Evolutionary conservation across 1,140 invertebrate genomes (phyloP), one percentile per base, ranked within the genome.

Genomic region (Megathymus violae): DNA sequence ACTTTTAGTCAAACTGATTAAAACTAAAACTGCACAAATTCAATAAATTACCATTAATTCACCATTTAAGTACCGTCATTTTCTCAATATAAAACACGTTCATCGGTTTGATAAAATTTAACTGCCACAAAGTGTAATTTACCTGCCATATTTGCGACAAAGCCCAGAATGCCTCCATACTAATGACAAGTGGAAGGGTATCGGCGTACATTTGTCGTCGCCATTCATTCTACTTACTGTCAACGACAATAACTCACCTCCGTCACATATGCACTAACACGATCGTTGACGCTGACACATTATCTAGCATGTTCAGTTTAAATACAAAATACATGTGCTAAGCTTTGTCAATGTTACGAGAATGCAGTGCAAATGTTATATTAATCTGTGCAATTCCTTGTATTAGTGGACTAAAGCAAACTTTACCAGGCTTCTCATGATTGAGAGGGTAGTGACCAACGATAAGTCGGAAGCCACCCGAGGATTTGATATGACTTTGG

Each of bases 161-260:
- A 38, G 13, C 16, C 27, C 38, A 16, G 27, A 56, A 56, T 25
- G 41, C 13, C 38, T 56, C 22, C 19, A 5, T 47, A 17, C n/a
- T 34, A 17, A 56, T 56, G 51, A 56, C 36, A 54, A 54, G 51
- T 54, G 22, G 22, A 7, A 19, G 38, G 36, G 60, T 52, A 34
- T 51, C 25, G 40, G 47, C 40, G 47, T 25, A 43, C 40, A 62
- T 62, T 62, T 62, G 48, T 62, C 47, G 40, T 27, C 40, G 48
- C 25, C 40, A 52, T 62, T 25, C 13, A 27, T 62, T 51, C 34
- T 44, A 62, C 47, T 62, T 62, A 44, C 48, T 62, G 48, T 62
- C 48, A 22, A 34, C 60, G 50, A 44, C 60, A 11, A 62, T 62
- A 62, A 62, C 47, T 62, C 59, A 48, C 16, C 22, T 40, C 27